Evolutionary conservation across 1,140 invertebrate species (phyloP).

Genomic region (Mamestra configurata): DNA sequence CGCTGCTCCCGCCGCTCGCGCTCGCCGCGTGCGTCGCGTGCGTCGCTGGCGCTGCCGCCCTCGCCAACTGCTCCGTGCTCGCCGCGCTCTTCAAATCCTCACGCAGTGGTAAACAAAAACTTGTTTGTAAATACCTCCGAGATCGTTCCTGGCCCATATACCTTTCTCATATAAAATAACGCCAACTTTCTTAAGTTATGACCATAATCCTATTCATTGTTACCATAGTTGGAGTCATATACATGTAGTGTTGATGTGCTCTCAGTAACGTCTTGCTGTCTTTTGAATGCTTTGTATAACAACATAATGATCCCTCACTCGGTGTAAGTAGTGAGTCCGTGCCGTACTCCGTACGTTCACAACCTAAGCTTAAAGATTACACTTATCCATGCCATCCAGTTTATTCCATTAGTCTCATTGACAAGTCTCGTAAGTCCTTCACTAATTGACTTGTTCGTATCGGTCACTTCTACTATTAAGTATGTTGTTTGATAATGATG

Average conservation of each 20-base stretch:
- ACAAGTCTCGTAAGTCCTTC: neutral
- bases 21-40: conserved; percentile 72
- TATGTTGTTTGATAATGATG: neutral
- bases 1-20: conserved; percentile 75
- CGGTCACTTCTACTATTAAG: neutral
- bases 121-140: conserved; percentile 25
- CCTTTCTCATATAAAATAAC: neutral
- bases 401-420: conserved; percentile 8
- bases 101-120: conserved; percentile 72
- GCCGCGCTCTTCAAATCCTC: conserved; percentile 74
- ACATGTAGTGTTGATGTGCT: neutral
- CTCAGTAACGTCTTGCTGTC: neutral
- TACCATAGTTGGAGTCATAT: neutral
- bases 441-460: conserved; percentile 16
- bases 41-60: conserved; percentile 76
- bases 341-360: neutral
- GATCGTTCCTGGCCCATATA: neutral
- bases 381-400: neutral
- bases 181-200: neutral
- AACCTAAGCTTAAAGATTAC: neutral
- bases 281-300: neutral
- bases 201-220: neutral
- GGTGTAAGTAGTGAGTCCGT: neutral
- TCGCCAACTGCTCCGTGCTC: conserved; percentile 76
- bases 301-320: neutral